Conservation (phyloP, 1,140 invertebrate species). For the Tenebrio molitor region DNA sequence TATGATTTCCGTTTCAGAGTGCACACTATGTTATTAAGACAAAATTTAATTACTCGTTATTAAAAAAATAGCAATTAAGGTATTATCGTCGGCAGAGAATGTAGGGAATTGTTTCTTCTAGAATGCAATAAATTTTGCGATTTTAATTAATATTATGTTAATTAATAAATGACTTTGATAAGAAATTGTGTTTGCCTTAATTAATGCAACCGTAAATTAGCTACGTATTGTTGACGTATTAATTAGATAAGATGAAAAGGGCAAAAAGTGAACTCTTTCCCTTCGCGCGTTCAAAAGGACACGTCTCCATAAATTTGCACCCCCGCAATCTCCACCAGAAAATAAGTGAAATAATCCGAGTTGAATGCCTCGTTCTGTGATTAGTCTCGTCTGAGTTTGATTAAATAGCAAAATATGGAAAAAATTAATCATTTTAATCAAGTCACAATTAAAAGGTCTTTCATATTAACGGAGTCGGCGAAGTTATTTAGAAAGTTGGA, state of each 20-base stretch:
- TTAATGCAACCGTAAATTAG: constrained; percentile 34
- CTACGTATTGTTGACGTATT: constrained; percentile 29
- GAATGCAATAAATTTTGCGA: constrained; percentile 23
- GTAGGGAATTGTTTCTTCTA: neutral
- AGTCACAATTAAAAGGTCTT: constrained; percentile 28
- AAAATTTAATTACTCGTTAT: constrained; percentile 36
- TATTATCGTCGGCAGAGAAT: constrained; percentile 12
- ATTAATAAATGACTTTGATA: constrained; percentile 35
- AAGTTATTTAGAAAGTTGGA: constrained; percentile 21
- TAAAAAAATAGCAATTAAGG: constrained; percentile 31
- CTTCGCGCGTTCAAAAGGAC: constrained; percentile 15
- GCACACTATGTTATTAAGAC: constrained; percentile 46
- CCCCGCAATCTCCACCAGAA: constrained; percentile 10
- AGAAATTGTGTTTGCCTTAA: constrained; percentile 37
- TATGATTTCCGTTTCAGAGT: constrained; percentile 40
- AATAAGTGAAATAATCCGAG: constrained; percentile 1
- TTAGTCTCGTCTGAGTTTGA: constrained; percentile 16
- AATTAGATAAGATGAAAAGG: constrained; percentile 29
- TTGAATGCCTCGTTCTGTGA: neutral
- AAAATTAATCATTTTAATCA: constrained; percentile 26
- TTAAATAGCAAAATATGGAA: constrained; percentile 27
- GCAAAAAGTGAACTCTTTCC: constrained; percentile 27
- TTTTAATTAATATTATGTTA: constrained; percentile 34
- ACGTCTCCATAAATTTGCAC: constrained; percentile 20
- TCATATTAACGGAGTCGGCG: constrained; percentile 10